Evolutionary conservation across 2,797 vertebrate genomes (phyloP).

Genomic region (Phylloscopus collybita): DNA sequence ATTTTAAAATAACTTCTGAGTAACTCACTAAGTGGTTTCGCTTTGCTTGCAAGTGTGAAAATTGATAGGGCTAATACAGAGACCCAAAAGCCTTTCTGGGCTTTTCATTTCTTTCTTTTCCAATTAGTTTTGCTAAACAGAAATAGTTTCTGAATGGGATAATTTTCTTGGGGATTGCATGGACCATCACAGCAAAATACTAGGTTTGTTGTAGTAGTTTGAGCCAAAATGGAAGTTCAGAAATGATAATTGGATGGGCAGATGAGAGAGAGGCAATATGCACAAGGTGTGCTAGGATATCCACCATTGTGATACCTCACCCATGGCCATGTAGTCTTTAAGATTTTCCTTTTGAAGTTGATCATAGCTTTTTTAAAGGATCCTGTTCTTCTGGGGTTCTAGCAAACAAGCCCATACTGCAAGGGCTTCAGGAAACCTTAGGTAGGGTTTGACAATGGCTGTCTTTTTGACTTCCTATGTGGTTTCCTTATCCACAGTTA

Average conservation of each 20-base stretch:
- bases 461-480: slow-evolving; percentile 11
- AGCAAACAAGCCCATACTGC: not conserved
- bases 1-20: not conserved
- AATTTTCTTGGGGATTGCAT: not conserved
- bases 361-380: not conserved
- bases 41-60: not conserved
- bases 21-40: not conserved
- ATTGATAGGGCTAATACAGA: not conserved
- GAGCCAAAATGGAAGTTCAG: not conserved
- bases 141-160: not conserved
- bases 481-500: slow-evolving; percentile 79
- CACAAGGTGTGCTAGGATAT: not conserved
- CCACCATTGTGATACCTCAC: not conserved
- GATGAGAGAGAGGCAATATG: not conserved
- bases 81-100: not conserved
- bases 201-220: not conserved
- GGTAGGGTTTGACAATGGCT: not conserved
- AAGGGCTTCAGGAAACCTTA: not conserved
- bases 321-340: not conserved
- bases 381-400: not conserved
- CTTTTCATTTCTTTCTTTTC: not conserved
- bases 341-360: not conserved
- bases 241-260: not conserved
- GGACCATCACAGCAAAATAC: not conserved
- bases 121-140: not conserved